phyloP scores from a whole-genome alignment of 2,113 vertebrate genomes.

The Sander lucioperca region DNA sequence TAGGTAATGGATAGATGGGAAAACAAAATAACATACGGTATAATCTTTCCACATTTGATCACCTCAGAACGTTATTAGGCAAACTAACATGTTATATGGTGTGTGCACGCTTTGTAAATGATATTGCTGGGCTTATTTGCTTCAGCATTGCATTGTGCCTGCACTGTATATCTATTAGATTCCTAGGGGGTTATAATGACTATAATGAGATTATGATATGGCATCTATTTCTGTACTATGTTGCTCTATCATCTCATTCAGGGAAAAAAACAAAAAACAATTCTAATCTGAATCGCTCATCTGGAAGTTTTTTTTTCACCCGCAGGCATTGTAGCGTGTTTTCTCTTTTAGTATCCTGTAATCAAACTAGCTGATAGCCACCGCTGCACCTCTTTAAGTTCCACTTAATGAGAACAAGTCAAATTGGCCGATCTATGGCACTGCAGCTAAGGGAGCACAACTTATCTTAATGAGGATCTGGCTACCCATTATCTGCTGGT shows the following conservation, averaged over 20 bases:
- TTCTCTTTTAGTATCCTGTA: constrained; percentile 66
- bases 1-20: not conserved
- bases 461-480: constrained; percentile 82
- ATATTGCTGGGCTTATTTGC: constrained; percentile 18
- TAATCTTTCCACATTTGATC: not conserved
- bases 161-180: constrained; percentile 24
- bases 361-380: constrained; percentile 74
- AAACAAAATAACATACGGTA: constrained; percentile 6
- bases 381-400: constrained; percentile 72
- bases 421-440: constrained; percentile 74
- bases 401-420: constrained; percentile 79
- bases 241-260: constrained; percentile 39
- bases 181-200: constrained; percentile 16
- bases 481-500: constrained; percentile 77
- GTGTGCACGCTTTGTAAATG: not conserved
- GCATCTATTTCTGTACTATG: constrained; percentile 46
- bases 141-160: constrained; percentile 14
- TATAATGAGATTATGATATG: constrained; percentile 50
- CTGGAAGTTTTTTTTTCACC: constrained; percentile 33
- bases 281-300: constrained; percentile 39
- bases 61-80: not conserved
- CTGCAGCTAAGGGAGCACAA: constrained; percentile 67
- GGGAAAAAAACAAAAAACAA: not conserved
- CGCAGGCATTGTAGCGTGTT: constrained; percentile 27
- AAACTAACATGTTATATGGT: not conserved